Evolutionary conservation across 1,140 invertebrate species (phyloP).

Genomic region (Drosophila ohnishii): DNA sequence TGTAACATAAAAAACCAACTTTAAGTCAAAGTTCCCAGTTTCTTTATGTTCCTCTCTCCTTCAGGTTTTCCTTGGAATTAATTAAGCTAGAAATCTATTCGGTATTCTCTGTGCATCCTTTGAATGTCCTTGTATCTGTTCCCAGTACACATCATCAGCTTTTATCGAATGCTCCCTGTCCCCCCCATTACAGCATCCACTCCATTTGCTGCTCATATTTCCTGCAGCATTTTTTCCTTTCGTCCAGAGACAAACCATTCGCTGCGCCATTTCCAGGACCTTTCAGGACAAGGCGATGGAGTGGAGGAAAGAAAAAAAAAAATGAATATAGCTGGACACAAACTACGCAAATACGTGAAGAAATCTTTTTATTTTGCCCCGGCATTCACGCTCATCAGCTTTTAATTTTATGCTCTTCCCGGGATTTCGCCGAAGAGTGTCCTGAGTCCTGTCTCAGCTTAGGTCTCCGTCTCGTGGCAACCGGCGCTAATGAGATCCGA

Average conservation of each 20-base stretch:
- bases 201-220: slow-evolving; percentile 45
- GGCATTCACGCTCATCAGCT: slow-evolving; percentile 78
- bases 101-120: neutral
- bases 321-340: slow-evolving; percentile 34
- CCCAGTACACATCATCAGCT: slow-evolving; percentile 15
- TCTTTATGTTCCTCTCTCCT: no score
- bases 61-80: slow-evolving; percentile 1
- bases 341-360: slow-evolving; percentile 71
- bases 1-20: neutral
- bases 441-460: slow-evolving; percentile 21
- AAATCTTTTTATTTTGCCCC: slow-evolving; percentile 79
- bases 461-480: slow-evolving; percentile 43
- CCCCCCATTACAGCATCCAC: slow-evolving; percentile 6
- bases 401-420: slow-evolving; percentile 80
- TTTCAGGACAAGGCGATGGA: neutral
- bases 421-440: slow-evolving; percentile 16
- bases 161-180: slow-evolving; percentile 27
- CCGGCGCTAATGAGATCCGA: slow-evolving; percentile 81
- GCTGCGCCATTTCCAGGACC: slow-evolving; percentile 13
- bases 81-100: slow-evolving; percentile 2
- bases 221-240: slow-evolving; percentile 35
- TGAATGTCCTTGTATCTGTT: neutral
- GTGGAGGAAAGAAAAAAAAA: slow-evolving; percentile 13
- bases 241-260: slow-evolving; percentile 35
- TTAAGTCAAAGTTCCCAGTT: neutral